These are phyloP conservation scores for Scomber colias DNA, from an alignment of 2,113 vertebrate genomes.

Conservation along the genomic window DNA sequence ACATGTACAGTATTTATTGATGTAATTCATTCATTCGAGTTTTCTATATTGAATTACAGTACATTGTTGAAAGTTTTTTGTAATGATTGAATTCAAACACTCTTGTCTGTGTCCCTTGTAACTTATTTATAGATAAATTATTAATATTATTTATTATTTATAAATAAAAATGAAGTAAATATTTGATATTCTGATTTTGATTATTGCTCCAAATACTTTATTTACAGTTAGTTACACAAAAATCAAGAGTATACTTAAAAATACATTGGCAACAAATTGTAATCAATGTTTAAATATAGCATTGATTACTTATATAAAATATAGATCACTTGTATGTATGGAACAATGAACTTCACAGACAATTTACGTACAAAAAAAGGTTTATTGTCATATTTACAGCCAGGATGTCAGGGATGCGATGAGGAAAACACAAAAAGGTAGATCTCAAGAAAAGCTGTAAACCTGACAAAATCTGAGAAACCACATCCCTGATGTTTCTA, in stretches of 20 bases:
- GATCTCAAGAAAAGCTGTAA: constrained; percentile 31
- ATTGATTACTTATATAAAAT: neutral
- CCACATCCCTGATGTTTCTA: constrained; percentile 36
- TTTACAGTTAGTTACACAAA: too few relatives aligned
- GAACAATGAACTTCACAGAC: constrained; percentile 3
- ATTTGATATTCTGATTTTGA: too few relatives aligned
- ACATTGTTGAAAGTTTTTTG: constrained; percentile 10
- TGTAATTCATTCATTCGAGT: neutral
- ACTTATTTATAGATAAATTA: neutral
- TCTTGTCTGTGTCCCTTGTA: constrained; percentile 1
- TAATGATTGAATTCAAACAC: neutral
- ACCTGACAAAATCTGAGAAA: constrained; percentile 29
- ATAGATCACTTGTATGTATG: neutral
- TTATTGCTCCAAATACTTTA: too few relatives aligned
- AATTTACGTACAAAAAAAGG: constrained; percentile 63
- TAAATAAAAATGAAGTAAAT: too few relatives aligned
- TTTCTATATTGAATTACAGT: neutral
- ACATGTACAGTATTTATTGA: constrained; percentile 79
- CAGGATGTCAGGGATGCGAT: constrained; percentile 49
- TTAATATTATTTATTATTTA: too few relatives aligned
- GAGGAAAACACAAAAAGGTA: constrained; percentile 55
- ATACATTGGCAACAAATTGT: neutral
- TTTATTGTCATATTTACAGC: constrained; percentile 82
- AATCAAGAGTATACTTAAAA: neutral
- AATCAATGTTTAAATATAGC: neutral